Base-by-base conservation (phyloP, 2,888 invertebrate genomes). In the Dicycla oo region DNA sequence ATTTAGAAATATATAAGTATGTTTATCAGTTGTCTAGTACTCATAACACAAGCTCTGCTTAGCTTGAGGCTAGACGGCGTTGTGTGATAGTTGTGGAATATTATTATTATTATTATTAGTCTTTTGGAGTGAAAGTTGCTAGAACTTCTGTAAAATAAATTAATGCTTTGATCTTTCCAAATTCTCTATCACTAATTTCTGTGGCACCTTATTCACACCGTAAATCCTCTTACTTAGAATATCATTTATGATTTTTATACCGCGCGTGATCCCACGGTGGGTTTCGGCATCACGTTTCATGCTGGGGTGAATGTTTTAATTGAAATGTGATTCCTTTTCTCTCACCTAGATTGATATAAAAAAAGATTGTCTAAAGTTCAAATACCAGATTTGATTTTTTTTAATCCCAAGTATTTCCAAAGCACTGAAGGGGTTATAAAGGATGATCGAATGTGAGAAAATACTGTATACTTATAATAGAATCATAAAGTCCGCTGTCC, bases 241-340 rank as follows among this genome's bases (percentile, higher is more conserved):
- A 58, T 51, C 49, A n/a, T n/a, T 11, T 49, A 7, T n/a, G 43
- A 49, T 66, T 60, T 60, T 53, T 26, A 30, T 38, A 20, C n/a
- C 3, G 10, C 40, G n/a, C n/a, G n/a, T 63, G 53, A 82, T 75
- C 81, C 63, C 38, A 51, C 56, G 54, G 20, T 60, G 30, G 15
- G 57, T 57, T 43, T 23, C 49, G 20, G 57, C 40, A 49, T 81
- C 82, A 81, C 82, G 84, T 75, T 81, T 69, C 63, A 49, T 57
- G 20, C 54, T 51, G 13, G 60, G 58, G 30, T 65, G 54, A 64
- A 60, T 38, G 45, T 65, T 67, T 69, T 72, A 71, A 80, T 78
- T 81, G 54, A 67, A 80, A 68, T 64, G 6, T 2, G 68, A 67
- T 63, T 43, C 69, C 20, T 38, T 47, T 18, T 64, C 45, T 60